Evolutionary conservation across 1,140 invertebrate species (phyloP).

Genomic region (Magallana gigas): DNA sequence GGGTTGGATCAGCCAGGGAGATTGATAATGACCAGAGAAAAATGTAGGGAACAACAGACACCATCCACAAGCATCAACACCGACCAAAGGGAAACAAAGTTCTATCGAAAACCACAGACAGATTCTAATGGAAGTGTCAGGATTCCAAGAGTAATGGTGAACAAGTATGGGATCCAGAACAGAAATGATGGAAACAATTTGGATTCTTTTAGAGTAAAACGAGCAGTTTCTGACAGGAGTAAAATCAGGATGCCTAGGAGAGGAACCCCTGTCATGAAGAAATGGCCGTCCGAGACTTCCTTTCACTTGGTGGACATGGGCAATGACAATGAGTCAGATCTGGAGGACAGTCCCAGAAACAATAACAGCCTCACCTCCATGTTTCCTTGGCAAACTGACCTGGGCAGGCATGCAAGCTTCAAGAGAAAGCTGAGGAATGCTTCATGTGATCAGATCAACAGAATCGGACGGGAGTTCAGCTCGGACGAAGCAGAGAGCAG

Average conservation of each 20-base stretch:
- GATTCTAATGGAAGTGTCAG: background rate
- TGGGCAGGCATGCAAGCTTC: constrained; percentile 2
- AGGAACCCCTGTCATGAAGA: constrained; percentile 25
- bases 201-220: background rate
- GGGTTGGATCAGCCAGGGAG: constrained; percentile 7
- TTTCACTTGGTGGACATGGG: background rate
- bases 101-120: background rate
- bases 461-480: background rate
- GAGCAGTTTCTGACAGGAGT: background rate
- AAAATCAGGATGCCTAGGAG: constrained; percentile 13
- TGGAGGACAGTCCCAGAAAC: background rate
- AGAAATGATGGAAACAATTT: background rate
- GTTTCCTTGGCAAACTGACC: constrained; percentile 9
- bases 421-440: background rate
- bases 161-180: constrained; percentile 10
- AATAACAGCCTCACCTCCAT: background rate
- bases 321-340: background rate
- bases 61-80: background rate
- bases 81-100: background rate
- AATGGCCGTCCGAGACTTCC: background rate
- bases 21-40: background rate
- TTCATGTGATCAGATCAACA: background rate
- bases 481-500: constrained; percentile 18
- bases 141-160: constrained; percentile 12
- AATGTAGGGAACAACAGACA: background rate